These are phyloP conservation scores for Meganola albula DNA, from an alignment of 2,888 invertebrate genomes.

Conservation along the genomic window DNA sequence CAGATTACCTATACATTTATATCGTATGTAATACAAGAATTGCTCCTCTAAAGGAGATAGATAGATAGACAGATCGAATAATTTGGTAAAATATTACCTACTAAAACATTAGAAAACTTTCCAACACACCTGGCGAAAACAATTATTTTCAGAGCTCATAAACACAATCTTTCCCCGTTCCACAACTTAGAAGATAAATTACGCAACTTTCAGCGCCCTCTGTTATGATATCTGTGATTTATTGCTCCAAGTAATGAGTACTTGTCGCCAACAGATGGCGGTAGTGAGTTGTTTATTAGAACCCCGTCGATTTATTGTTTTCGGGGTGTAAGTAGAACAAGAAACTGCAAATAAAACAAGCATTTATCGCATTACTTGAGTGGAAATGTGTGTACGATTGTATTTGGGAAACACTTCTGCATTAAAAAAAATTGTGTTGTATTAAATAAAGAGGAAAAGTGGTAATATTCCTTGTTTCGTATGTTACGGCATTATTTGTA, in stretches of 20 bases:
- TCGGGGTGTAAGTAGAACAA: constrained; percentile 27
- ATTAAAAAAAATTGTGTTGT: too few relatives aligned
- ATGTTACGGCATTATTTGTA: too few relatives aligned
- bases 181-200: constrained; percentile 49
- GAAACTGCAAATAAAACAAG: constrained; percentile 25
- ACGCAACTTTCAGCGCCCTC: constrained; percentile 60
- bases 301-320: constrained; percentile 49
- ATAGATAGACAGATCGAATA: too few relatives aligned
- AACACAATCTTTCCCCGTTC: constrained; percentile 55
- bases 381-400: constrained; percentile 25
- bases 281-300: constrained; percentile 50
- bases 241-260: constrained; percentile 53
- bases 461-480: too few relatives aligned
- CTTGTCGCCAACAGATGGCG: constrained; percentile 60
- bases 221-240: constrained; percentile 60
- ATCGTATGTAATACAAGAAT: too few relatives aligned
- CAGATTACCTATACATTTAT: too few relatives aligned
- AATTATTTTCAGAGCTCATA: constrained; percentile 36
- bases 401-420: too few relatives aligned
- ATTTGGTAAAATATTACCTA: too few relatives aligned
- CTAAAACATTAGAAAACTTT: constrained; percentile 20
- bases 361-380: constrained; percentile 28
- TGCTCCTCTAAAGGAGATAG: too few relatives aligned
- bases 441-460: too few relatives aligned
- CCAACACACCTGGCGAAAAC: constrained; percentile 27